Base-by-base conservation (phyloP, 2,113 vertebrate genomes). In the Natator depressus region DNA sequence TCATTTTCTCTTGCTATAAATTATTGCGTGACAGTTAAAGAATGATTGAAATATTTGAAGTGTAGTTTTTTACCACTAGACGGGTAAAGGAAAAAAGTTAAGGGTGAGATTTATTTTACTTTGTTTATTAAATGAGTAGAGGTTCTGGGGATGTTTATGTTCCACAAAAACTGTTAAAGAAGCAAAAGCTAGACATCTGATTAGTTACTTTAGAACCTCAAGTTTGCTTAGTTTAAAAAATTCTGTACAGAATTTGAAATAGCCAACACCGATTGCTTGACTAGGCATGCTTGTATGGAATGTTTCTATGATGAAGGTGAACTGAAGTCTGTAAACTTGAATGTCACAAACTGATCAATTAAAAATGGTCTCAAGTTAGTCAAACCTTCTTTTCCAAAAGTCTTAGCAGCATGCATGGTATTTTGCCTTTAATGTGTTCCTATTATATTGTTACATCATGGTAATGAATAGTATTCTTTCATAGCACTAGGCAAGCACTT, bases 301-400 rank as follows among this genome's bases (percentile, higher is more conserved):
- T 2, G 0, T 87, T 85, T 29, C 75, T 6, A 0, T 1, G 59
- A 84, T 19, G 87, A 79, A 14, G 22, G 59, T 0, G 0, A 29
- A 8, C n/a, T 0, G 59, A 35, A 57, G 2, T 54, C 65, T 3
- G 13, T 49, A 29, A 80, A 42, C 80, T 72, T 62, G 59, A 3
- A 0, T 50, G 57, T 65, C 86, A 75, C 87, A 69, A 6, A 38
- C 31, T 11, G 27, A 76, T 78, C 51, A 50, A 35, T 88, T 89
- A 35, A n/a, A 90, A 59, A 14, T 55, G n/a, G 83, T 89, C 59
- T 82, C 3, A 8, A 59, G 80, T 46, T 55, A 80, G n/a, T 46
- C 89, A 62, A 80, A 84, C 83, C 86, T 90, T 79, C 55, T 65
- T 85, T 89, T 89, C 87, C 54, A 92, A 82, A 1, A 65, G 57